Percentiles rank a stretch among this genome's conserved stretches.
Conservation (phyloP, 2,113 vertebrate genomes). For the Chionis minor region DNA sequence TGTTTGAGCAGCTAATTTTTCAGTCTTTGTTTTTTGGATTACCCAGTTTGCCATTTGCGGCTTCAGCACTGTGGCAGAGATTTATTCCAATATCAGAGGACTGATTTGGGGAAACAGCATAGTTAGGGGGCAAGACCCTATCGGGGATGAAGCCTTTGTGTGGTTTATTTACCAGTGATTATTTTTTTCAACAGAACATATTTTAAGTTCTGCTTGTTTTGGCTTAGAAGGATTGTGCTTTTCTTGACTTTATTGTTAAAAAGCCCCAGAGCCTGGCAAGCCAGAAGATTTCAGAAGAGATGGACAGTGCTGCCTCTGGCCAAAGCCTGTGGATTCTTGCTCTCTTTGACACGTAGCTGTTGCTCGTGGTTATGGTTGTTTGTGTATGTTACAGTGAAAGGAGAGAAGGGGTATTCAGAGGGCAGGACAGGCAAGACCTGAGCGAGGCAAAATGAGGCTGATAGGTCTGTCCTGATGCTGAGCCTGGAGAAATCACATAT, state of each 20-base stretch:
- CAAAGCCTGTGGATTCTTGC: not conserved
- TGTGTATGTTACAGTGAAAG: not conserved
- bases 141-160: not conserved
- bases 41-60: not conserved
- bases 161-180: not conserved
- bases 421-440: not conserved
- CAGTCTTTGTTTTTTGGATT: not conserved
- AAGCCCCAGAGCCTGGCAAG: not conserved
- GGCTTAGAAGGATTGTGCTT: not conserved
- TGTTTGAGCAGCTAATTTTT: not conserved
- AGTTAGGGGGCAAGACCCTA: not conserved
- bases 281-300: not conserved
- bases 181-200: not conserved
- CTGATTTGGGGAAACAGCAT: not conserved
- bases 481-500: not conserved
- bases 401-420: not conserved
- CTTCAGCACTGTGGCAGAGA: not conserved
- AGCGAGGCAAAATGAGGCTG: not conserved
- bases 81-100: not conserved
- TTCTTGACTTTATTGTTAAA: not conserved
- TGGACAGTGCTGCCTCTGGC: not conserved
- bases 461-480: not conserved
- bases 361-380: not conserved
- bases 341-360: not conserved
- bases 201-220: constrained; percentile 17